phyloP scores from a whole-genome alignment of 2,113 vertebrate species.

The Bubo blakistoni region DNA sequence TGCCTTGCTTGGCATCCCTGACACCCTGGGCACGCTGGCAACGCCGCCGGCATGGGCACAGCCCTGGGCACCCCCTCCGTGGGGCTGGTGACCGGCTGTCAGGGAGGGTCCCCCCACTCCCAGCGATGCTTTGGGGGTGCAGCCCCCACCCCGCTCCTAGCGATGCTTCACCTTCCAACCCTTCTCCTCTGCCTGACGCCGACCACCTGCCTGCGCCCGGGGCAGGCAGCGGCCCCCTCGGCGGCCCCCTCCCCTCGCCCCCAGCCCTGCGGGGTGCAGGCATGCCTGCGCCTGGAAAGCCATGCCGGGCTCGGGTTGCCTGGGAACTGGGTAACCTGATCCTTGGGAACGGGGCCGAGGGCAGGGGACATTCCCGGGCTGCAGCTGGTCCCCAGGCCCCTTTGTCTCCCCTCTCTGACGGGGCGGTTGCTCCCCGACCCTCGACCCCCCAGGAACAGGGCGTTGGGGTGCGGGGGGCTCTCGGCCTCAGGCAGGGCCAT shows the following conservation, averaged over 20 bases:
- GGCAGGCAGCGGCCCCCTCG: not conserved
- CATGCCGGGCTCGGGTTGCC: constrained; percentile 40
- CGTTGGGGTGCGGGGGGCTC: not conserved
- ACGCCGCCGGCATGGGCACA: not conserved
- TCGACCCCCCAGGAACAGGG: not conserved
- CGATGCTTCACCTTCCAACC: not conserved
- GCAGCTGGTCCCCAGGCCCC: constrained; percentile 42
- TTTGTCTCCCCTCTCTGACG: constrained; percentile 11
- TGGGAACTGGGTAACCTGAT: constrained; percentile 67
- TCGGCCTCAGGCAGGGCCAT: accelerated
- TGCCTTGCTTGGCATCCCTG: not conserved
- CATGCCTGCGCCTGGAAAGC: constrained; percentile 32
- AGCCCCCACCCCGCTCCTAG: not conserved
- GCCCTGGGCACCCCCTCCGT: not conserved
- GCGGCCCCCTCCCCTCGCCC: not conserved
- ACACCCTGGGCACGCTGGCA: accelerated
- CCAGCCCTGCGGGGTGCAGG: constrained; percentile 18
- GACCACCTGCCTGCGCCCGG: not conserved
- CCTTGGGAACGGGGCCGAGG: constrained; percentile 45
- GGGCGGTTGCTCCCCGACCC: not conserved
- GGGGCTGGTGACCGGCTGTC: not conserved
- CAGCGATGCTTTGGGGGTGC: not conserved
- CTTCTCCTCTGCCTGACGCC: not conserved
- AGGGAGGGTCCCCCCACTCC: not conserved
- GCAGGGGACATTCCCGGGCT: constrained; percentile 42